These are phyloP conservation scores for Puntigrus tetrazona DNA, from an alignment of 2,113 vertebrate species.

Conservation along the genomic window DNA sequence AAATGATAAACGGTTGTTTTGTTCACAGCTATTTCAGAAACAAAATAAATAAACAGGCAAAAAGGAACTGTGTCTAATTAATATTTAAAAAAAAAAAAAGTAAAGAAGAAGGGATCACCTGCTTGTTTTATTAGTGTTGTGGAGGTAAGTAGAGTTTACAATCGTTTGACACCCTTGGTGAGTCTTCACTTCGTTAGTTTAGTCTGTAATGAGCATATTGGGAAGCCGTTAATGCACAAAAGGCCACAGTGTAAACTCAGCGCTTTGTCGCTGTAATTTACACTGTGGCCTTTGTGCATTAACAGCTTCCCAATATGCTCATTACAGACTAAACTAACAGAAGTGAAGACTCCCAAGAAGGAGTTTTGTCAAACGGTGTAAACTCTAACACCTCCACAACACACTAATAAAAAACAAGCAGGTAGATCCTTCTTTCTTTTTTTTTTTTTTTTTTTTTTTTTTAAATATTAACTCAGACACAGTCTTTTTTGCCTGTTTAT, in stretches of 20 bases:
- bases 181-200: slow-evolving; percentile 59
- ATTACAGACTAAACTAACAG: slow-evolving; percentile 52
- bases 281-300: slow-evolving; percentile 58
- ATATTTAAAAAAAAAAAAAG: not conserved
- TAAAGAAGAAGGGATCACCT: not conserved
- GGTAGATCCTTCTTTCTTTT: not conserved
- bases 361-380: slow-evolving; percentile 38
- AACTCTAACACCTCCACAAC: slow-evolving; percentile 53
- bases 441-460: not conserved
- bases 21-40: not conserved
- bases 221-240: slow-evolving; percentile 57
- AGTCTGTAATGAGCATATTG: slow-evolving; percentile 47
- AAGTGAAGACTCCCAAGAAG: slow-evolving; percentile 54
- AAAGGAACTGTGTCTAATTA: not conserved
- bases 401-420: not conserved
- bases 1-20: not conserved
- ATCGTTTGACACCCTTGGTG: slow-evolving; percentile 21
- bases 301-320: slow-evolving; percentile 47
- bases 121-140: slow-evolving; percentile 2
- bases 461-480: not conserved
- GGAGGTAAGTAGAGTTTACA: slow-evolving; percentile 57
- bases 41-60: not conserved
- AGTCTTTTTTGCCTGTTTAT: not conserved
- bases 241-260: slow-evolving; percentile 51
- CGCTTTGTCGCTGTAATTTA: slow-evolving; percentile 55